phyloP scores from a whole-genome alignment of 2,113 vertebrate species.

The Rhea americana region DNA sequence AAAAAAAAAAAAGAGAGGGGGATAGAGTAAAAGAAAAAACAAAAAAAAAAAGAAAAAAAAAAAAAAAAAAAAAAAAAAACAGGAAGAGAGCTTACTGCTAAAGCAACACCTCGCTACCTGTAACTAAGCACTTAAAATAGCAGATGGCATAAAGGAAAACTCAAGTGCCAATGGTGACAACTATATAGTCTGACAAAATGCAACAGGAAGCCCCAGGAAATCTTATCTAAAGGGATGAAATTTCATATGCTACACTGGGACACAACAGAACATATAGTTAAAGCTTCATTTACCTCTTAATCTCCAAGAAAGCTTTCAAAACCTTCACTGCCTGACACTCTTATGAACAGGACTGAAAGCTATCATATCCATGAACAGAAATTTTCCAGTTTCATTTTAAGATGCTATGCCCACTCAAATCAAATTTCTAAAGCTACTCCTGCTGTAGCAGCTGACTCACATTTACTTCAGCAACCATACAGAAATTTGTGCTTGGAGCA shows the following conservation, averaged over 20 bases:
- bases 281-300: conserved; percentile 12
- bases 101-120: not conserved
- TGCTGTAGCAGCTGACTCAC: not conserved
- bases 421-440: conserved; percentile 25
- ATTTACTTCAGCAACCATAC: not conserved
- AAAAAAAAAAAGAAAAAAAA: not conserved
- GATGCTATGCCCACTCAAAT: not conserved
- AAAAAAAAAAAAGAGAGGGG: not conserved
- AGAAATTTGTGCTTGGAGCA: not conserved
- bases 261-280: conserved; percentile 2
- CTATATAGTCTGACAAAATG: not conserved
- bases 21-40: not conserved
- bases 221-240: conserved; percentile 3
- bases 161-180: not conserved
- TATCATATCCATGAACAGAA: not conserved
- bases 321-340: not conserved
- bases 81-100: not conserved
- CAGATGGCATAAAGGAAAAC: not conserved
- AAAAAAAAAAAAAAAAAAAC: not conserved
- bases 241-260: not conserved
- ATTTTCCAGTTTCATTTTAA: not conserved
- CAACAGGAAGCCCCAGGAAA: conserved; percentile 29
- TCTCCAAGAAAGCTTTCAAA: not conserved
- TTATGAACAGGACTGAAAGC: not conserved
- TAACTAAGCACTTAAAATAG: not conserved